Percentiles rank a stretch among this genome's conserved stretches.
Evolutionary conservation across 2,888 invertebrate species (phyloP).

Genomic region (Lasioglossum leucozonium): DNA sequence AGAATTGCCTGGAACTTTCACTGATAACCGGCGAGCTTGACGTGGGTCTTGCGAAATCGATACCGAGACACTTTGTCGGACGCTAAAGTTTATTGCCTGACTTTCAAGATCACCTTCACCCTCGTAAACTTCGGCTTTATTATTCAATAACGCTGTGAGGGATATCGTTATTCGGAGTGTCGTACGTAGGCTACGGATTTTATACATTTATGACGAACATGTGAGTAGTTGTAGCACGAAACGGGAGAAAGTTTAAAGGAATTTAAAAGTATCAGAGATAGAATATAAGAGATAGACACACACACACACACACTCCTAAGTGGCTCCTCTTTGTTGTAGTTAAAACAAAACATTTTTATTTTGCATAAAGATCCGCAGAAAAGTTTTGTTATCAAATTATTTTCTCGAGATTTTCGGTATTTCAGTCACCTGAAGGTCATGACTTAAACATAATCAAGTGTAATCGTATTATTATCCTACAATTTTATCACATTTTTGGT

Average conservation of each 20-base stretch:
- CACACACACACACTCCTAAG: no score
- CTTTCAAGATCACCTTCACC: background rate
- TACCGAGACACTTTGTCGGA: background rate
- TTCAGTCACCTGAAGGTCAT: no score
- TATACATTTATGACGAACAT: background rate
- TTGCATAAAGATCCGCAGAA: no score
- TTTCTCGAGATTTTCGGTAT: background rate
- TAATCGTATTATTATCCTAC: no score
- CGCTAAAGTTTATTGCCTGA: background rate
- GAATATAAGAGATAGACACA: background rate
- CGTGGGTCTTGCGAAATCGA: background rate
- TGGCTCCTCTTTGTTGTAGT: background rate
- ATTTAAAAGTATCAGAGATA: background rate
- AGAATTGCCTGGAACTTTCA: slow-evolving; percentile 4
- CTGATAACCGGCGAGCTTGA: background rate
- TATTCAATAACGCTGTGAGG: background rate
- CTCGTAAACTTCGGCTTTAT: background rate
- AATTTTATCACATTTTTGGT: background rate
- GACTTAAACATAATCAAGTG: no score
- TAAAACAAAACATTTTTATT: background rate
- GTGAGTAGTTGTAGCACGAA: background rate
- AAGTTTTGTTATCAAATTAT: background rate
- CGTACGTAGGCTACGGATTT: background rate
- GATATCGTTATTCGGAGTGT: background rate
- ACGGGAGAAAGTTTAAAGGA: background rate